Evolutionary conservation across 2,888 invertebrate species (phyloP).

Genomic region (Diarsia mendica): DNA sequence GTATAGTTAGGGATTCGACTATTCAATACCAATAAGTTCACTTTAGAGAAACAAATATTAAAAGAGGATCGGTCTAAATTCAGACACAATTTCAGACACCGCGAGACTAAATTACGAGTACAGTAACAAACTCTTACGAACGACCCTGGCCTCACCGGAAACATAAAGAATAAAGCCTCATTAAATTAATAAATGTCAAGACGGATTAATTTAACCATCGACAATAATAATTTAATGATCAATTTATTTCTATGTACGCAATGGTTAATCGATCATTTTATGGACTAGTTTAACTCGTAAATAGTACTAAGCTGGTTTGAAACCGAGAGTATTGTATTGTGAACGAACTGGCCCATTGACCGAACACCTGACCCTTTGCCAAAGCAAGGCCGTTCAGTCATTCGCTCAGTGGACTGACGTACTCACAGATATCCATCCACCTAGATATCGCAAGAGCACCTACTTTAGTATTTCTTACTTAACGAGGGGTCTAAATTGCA

Average conservation of each 20-base stretch:
- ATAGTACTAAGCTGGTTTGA: conserved; percentile 67
- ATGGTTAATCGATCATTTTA: conserved; percentile 1
- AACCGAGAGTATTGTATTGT: conserved; percentile 80
- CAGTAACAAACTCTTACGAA: conserved; percentile 26
- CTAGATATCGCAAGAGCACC: too few species aligned
- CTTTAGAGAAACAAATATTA: neutral
- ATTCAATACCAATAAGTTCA: neutral
- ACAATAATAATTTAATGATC: conserved; percentile 17
- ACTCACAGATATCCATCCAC: too few species aligned
- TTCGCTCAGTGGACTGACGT: conserved; percentile 18
- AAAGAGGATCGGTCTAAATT: neutral
- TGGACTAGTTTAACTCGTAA: neutral
- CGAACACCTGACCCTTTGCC: conserved; percentile 80
- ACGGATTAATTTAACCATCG: conserved; percentile 25
- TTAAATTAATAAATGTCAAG: conserved; percentile 56
- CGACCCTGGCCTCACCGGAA: conserved; percentile 51
- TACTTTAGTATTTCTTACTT: too few species aligned
- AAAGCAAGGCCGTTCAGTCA: conserved; percentile 78
- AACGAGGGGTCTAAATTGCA: too few species aligned
- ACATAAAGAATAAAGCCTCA: conserved; percentile 13
- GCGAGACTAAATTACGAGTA: conserved; percentile 27
- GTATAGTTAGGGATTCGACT: neutral
- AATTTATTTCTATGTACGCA: conserved; percentile 1
- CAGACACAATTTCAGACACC: neutral
- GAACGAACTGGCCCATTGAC: conserved; percentile 81